These are phyloP conservation scores for Passerina amoena DNA, from an alignment of 2,113 vertebrate species.

Conservation along the genomic window DNA sequence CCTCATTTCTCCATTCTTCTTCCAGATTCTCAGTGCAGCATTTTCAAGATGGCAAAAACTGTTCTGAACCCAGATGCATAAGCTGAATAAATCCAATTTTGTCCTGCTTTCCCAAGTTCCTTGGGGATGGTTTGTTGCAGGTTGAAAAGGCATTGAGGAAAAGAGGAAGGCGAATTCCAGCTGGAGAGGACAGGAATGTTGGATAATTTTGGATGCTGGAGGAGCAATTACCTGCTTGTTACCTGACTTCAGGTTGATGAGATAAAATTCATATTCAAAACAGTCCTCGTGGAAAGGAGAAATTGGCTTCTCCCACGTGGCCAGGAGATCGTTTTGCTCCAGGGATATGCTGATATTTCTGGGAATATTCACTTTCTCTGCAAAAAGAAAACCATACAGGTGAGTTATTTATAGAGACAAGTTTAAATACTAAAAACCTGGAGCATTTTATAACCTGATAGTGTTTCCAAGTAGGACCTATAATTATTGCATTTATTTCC, in stretches of 20 bases:
- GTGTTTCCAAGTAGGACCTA: neutral
- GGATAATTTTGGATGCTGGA: neutral
- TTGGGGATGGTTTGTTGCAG: neutral
- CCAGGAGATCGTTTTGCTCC: slow-evolving; percentile 22
- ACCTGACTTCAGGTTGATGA: slow-evolving; percentile 46
- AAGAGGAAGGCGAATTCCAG: neutral
- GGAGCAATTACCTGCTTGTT: slow-evolving; percentile 66
- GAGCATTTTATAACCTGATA: neutral
- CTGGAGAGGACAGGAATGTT: neutral
- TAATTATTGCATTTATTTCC: neutral
- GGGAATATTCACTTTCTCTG: slow-evolving; percentile 72
- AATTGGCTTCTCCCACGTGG: slow-evolving; percentile 71
- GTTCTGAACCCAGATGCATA: neutral
- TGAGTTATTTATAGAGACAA: neutral
- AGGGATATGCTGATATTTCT: slow-evolving; percentile 49
- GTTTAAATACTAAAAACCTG: neutral
- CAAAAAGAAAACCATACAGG: neutral
- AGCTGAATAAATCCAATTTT: neutral
- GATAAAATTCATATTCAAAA: slow-evolving; percentile 71
- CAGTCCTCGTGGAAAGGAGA: slow-evolving; percentile 42
- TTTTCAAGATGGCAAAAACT: neutral
- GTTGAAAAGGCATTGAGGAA: neutral
- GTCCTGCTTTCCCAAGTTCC: neutral
- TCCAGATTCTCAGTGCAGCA: neutral
- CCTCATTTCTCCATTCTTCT: neutral